Base-by-base conservation (phyloP, 1,140 invertebrate genomes). In the Drosophila subobscura region DNA sequence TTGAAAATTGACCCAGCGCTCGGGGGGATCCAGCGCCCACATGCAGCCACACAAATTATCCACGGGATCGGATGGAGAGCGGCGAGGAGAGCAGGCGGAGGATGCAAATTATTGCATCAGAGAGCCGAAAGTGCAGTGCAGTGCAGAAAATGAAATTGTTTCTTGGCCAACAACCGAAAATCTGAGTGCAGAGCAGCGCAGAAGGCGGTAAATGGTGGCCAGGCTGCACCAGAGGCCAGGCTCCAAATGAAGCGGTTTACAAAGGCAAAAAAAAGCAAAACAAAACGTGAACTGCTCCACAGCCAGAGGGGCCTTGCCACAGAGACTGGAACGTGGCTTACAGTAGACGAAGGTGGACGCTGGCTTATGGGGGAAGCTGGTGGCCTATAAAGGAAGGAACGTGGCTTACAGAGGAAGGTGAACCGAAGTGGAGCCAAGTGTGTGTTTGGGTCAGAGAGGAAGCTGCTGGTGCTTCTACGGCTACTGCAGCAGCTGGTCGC, bases 51-150 rank as follows among this genome's bases (percentile, higher is more conserved):
- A 58, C 44, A 64, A 60, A 65, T 65, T 65, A 49, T 22, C 33
- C 53, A 52, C 20, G 52, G 37, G 33, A 37, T 37, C 33, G 33
- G 1, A 12, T 33, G 25, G 37, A 51, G 40, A 23, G 49, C 40
- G 40, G 45, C 1, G 23, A 16, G 37, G 12, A 4, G 23, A 27
- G 41, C 8, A 52, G n/a, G 10, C 4, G 27, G 52, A 42, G 46
- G 61, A 81, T 81, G 78, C 78, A 80, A 80, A 80, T 81, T 81
- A 75, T 80, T 80, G 72, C 77, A 80, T 81, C 78, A 80, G 77
- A 52, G 52, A 58, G 59, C 65, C 10, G 29, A 50, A 29, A 29
- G 20, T 51, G 68, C 55, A 64, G 54, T 44, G 63, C 63, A 52
- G 51, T 37, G 33, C 33, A 37, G 49, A 74, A 79, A 79, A 79